phyloP scores from a whole-genome alignment of 1,140 invertebrate genomes.

The Notospermus geniculatus region DNA sequence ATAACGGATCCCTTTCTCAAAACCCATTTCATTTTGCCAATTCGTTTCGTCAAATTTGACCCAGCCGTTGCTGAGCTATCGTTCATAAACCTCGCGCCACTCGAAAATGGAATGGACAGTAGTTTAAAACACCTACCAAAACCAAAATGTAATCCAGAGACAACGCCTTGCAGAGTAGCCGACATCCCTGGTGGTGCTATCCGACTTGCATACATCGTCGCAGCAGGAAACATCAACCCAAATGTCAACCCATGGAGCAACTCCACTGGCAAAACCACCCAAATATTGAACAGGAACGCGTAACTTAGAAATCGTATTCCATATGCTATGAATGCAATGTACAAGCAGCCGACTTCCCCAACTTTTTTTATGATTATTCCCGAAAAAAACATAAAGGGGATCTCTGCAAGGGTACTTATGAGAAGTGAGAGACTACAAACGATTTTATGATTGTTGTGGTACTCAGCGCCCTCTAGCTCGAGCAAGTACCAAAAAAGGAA shows the following conservation, averaged over 20 bases:
- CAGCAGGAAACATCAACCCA: conserved; percentile 84
- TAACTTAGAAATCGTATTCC: conserved; percentile 77
- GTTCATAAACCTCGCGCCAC: no score
- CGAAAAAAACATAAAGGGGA: conserved; percentile 74
- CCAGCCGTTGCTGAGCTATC: no score
- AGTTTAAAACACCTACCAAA: conserved; percentile 31
- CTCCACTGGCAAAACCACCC: conserved; percentile 76
- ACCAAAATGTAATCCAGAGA: conserved; percentile 68
- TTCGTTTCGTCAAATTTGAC: no score
- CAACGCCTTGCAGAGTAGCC: conserved; percentile 78
- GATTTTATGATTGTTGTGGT: conserved; percentile 66
- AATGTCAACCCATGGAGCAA: conserved; percentile 82
- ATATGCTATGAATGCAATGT: conserved; percentile 73
- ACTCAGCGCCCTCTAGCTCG: conserved; percentile 63
- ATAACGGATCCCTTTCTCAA: no score
- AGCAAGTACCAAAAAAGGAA: conserved; percentile 85
- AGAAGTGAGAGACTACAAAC: conserved; percentile 77
- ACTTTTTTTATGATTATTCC: conserved; percentile 76
- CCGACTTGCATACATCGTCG: conserved; percentile 83
- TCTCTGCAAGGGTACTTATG: conserved; percentile 81
- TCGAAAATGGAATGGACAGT: no score
- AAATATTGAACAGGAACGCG: conserved; percentile 72
- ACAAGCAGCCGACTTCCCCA: conserved; percentile 80
- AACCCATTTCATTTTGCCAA: no score
- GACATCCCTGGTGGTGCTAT: conserved; percentile 82